phyloP scores from a whole-genome alignment of 2,113 vertebrate species.

The Candoia aspera region DNA sequence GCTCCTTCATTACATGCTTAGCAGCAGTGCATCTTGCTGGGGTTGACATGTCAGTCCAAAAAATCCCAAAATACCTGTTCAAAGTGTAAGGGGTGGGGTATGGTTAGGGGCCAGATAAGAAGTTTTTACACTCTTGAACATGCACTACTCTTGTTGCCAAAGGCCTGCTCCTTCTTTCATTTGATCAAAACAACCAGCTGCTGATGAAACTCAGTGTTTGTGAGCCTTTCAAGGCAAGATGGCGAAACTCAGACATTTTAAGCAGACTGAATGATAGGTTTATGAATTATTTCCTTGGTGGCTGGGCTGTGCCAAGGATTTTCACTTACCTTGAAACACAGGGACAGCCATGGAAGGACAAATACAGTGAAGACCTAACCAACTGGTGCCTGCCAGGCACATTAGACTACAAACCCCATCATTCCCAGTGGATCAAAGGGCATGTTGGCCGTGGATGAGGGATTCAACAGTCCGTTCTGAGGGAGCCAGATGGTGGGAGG shows the following conservation, averaged over 20 bases:
- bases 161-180: neutral
- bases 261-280: neutral
- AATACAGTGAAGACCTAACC: neutral
- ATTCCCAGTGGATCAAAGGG: neutral
- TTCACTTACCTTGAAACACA: neutral
- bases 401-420: neutral
- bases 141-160: neutral
- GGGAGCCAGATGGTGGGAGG: neutral
- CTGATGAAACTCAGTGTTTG: constrained; percentile 10
- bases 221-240: neutral
- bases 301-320: neutral
- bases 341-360: neutral
- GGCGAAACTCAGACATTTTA: neutral
- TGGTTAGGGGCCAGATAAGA: neutral
- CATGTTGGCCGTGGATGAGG: too few species aligned
- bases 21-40: neutral
- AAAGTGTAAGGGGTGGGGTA: neutral
- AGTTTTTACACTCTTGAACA: neutral
- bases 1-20: neutral
- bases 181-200: constrained; percentile 16
- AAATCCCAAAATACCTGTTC: constrained; percentile 6
- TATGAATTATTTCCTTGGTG: constrained; percentile 18
- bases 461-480: neutral
- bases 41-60: neutral
- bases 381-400: neutral